Conservation (phyloP, 2,888 invertebrate species). For the Ferrisia virgata region DNA sequence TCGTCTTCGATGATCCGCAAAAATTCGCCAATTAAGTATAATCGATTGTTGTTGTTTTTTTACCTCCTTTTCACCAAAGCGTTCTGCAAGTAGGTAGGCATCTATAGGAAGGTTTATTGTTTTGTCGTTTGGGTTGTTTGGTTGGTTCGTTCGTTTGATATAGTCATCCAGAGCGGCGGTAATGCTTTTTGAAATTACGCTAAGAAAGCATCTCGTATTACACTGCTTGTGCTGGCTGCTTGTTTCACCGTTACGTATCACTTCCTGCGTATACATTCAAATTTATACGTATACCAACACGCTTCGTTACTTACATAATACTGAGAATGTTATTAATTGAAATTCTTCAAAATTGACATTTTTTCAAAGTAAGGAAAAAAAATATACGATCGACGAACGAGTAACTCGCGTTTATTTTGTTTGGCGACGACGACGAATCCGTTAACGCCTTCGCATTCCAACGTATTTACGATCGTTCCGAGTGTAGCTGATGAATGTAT, state of each 20-base stretch:
- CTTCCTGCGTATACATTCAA: not conserved
- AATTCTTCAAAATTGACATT: slow-evolving; percentile 26
- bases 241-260: slow-evolving; percentile 7
- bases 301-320: not conserved
- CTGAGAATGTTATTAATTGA: slow-evolving; percentile 4
- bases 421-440: not conserved
- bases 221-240: too few relatives aligned
- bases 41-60: not conserved
- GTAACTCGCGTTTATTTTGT: not conserved
- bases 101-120: too few relatives aligned
- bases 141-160: not conserved
- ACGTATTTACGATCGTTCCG: not conserved
- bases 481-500: too few relatives aligned
- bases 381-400: not conserved
- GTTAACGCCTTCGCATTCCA: slow-evolving; percentile 1
- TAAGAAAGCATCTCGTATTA: not conserved
- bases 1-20: not conserved
- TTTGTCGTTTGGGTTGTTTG: not conserved
- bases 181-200: not conserved
- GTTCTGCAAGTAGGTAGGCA: too few relatives aligned
- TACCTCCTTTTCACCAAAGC: not conserved
- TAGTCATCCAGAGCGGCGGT: not conserved
- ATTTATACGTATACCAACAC: not conserved
- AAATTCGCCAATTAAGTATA: not conserved
- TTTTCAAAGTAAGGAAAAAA: not conserved